Base-by-base conservation (phyloP, 2,797 vertebrate genomes). In the Oreortyx pictus region DNA sequence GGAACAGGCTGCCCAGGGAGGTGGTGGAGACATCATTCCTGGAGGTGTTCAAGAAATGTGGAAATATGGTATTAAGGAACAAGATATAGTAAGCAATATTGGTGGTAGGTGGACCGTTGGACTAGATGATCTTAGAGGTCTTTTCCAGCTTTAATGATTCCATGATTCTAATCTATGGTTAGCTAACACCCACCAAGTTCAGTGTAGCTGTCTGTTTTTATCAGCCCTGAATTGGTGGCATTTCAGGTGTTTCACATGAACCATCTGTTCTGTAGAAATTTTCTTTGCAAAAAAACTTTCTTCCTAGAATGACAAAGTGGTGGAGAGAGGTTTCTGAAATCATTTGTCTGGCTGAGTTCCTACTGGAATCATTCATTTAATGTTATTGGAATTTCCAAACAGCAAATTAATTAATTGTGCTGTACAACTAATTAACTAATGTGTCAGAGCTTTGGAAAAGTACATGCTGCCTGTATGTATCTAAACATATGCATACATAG, bases 341-440 rank as follows among this genome's bases (percentile, higher is more conserved):
- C 5, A 1, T 85, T 19, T 70, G 14, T 67, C 61, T 90, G 86
- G 68, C 68, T 84, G 64, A 82, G 49, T 72, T 93, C 82, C 93
- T 95, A 79, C 72, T 80, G 46, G 66, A 87, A 80, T 85, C 5
- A 35, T 65, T 74, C 46, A 65, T 50, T 43, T 82, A 90, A 73
- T 80, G 41, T 37, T 90, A 74, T 70, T 92, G 92, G 89, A 93
- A 92, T 94, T 94, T 89, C 76, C 3, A 8, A 93, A 91, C 82
- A 95, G 91, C 79, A 22, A 91, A 79, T 90, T 47, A 88, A 90
- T 92, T 62, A 84, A 86, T 91, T 88, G 71, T 94, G 31, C 39
- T 1, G 0, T 66, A 18, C 60, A 73, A 17, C 62, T 89, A 78
- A 89, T 78, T 83, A 91, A 92, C 43, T 72, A 39, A 86, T n/a